phyloP scores from a whole-genome alignment of 2,797 vertebrate species.

The Cossypha niveicapilla region DNA sequence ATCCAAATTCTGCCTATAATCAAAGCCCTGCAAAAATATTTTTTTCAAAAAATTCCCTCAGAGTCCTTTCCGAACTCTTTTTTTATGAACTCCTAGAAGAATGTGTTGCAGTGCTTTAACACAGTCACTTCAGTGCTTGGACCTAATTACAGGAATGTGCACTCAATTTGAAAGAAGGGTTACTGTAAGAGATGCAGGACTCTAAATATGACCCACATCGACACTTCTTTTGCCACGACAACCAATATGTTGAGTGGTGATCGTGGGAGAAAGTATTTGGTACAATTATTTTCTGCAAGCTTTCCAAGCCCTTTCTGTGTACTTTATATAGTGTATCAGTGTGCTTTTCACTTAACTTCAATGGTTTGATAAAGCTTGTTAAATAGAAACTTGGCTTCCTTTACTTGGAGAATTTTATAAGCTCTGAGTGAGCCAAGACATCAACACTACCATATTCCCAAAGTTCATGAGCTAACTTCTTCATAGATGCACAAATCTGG shows the following conservation, averaged over 20 bases:
- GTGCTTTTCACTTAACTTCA: slow-evolving; percentile 40
- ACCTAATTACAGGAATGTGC: neutral
- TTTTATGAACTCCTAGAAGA: neutral
- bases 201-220: neutral
- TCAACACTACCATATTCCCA: neutral
- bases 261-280: slow-evolving; percentile 11
- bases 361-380: slow-evolving; percentile 47
- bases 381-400: slow-evolving; percentile 60
- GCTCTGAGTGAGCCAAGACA: neutral
- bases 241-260: fast-evolving
- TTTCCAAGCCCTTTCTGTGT: slow-evolving; percentile 24
- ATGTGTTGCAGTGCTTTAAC: neutral
- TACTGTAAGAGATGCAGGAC: neutral
- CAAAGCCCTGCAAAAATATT: neutral
- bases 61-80: neutral
- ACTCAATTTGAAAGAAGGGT: neutral
- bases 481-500: neutral
- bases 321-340: neutral
- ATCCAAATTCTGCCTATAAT: neutral
- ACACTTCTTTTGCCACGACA: neutral
- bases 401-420: neutral
- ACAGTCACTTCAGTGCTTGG: neutral
- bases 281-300: neutral
- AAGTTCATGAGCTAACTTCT: neutral
- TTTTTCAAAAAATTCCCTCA: neutral